A percentile compares a stretch with the other conserved stretches of the same genome.
These are phyloP conservation scores for Emmelina monodactyla DNA, from an alignment of 2,888 invertebrate genomes.

Conservation along the genomic window DNA sequence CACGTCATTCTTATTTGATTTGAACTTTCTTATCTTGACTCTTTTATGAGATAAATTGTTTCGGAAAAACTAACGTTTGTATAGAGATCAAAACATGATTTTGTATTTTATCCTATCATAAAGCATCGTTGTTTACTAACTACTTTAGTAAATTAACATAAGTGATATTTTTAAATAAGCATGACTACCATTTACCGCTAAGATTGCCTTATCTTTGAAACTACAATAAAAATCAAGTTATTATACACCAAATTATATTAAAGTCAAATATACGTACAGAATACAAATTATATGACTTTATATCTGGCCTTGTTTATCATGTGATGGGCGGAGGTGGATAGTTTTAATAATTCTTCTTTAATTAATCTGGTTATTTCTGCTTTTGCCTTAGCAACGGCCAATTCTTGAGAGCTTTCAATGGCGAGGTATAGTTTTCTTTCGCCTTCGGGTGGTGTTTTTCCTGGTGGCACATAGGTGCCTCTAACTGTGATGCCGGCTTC, in stretches of 20 bases:
- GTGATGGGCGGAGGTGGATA: constrained; percentile 87
- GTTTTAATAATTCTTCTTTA: constrained; percentile 95
- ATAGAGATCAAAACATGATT: too few species aligned
- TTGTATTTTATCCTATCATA: too few species aligned
- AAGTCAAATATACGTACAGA: not conserved
- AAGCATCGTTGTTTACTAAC: too few species aligned
- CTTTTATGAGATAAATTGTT: too few species aligned
- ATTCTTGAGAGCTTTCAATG: constrained; percentile 97
- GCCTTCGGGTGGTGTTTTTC: constrained; percentile 89
- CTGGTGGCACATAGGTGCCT: constrained; percentile 93
- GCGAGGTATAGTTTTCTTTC: constrained; percentile 96
- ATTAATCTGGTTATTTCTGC: constrained; percentile 97
- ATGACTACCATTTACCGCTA: too few species aligned
- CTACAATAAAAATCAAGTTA: too few species aligned
- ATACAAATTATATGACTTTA: constrained; percentile 80
- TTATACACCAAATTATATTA: not conserved
- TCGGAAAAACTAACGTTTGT: too few species aligned
- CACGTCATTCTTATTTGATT: too few species aligned
- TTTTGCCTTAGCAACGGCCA: constrained; percentile 95
- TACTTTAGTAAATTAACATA: too few species aligned
- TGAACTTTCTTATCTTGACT: too few species aligned
- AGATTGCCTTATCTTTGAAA: too few species aligned
- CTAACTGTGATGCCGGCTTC: constrained; percentile 99
- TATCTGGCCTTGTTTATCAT: constrained; percentile 91
- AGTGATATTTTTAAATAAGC: too few species aligned